Conservation (phyloP, 2,888 invertebrate genomes). For the Xanthia togata region DNA sequence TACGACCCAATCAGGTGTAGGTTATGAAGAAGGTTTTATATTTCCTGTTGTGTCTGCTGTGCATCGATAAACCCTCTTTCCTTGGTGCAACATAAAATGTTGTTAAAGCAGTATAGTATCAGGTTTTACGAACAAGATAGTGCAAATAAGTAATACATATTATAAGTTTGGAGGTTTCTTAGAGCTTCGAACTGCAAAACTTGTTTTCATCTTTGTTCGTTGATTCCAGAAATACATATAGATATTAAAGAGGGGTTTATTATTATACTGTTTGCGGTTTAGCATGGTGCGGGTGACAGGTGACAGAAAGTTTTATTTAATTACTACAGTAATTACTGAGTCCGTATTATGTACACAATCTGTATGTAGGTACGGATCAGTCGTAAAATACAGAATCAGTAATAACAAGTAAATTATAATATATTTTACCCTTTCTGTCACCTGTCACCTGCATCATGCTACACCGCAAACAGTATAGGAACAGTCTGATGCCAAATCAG, state of each 20-base stretch:
- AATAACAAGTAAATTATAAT: too few relatives aligned
- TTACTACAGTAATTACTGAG: too few relatives aligned
- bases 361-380: too few relatives aligned
- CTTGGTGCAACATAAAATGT: slow-evolving; percentile 16
- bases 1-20: slow-evolving; percentile 11
- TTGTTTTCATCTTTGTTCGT: neutral
- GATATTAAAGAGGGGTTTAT: neutral
- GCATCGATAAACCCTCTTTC: slow-evolving; percentile 27
- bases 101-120: neutral
- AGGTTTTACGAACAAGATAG: neutral
- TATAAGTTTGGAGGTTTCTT: neutral
- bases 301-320: too few relatives aligned
- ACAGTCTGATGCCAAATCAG: neutral
- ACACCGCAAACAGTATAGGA: too few relatives aligned
- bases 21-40: slow-evolving; percentile 18
- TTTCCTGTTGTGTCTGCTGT: slow-evolving; percentile 30
- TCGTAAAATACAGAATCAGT: too few relatives aligned
- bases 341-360: too few relatives aligned
- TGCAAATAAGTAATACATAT: neutral
- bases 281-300: too few relatives aligned
- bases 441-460: too few relatives aligned
- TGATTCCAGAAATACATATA: neutral
- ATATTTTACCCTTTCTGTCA: too few relatives aligned
- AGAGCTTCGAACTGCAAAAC: neutral
- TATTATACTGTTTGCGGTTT: too few relatives aligned